These are phyloP conservation scores for Eupristina koningsbergeri DNA, from an alignment of 1,140 invertebrate genomes.

Conservation along the genomic window DNA sequence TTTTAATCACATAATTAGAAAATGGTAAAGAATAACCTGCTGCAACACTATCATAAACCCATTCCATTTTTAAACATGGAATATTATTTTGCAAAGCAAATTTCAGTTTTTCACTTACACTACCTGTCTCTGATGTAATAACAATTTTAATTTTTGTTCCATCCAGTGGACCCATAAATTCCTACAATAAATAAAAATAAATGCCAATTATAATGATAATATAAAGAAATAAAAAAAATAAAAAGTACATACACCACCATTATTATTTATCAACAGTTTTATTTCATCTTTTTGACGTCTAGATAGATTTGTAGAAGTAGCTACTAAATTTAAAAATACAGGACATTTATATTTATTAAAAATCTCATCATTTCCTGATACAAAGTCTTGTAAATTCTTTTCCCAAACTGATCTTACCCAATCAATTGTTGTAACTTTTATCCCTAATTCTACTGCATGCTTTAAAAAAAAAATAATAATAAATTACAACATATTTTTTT, in stretches of 20 bases:
- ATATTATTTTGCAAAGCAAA: slow-evolving; percentile 84
- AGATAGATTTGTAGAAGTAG: slow-evolving; percentile 85
- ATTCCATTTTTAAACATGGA: slow-evolving; percentile 80
- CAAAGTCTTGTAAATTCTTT: slow-evolving; percentile 76
- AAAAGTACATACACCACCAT: slow-evolving; percentile 79
- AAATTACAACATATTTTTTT: slow-evolving; percentile 30
- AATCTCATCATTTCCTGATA: slow-evolving; percentile 77
- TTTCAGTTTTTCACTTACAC: slow-evolving; percentile 86
- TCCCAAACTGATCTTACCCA: slow-evolving; percentile 90
- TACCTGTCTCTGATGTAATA: slow-evolving; percentile 68
- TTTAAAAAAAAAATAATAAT: slow-evolving; percentile 64
- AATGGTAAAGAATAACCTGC: slow-evolving; percentile 83
- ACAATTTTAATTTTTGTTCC: slow-evolving; percentile 66
- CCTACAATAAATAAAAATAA: slow-evolving; percentile 51
- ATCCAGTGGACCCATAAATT: slow-evolving; percentile 65
- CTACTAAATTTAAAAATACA: slow-evolving; percentile 84
- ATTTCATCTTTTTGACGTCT: slow-evolving; percentile 80
- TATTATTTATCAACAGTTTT: slow-evolving; percentile 79
- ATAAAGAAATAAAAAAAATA: slow-evolving; percentile 3
- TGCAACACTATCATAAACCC: slow-evolving; percentile 85
- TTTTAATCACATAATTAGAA: slow-evolving; percentile 77
- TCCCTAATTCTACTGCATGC: slow-evolving; percentile 81
- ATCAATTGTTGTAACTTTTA: slow-evolving; percentile 83
- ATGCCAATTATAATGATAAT: neutral
- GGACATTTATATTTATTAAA: slow-evolving; percentile 82